A percentile compares a stretch with the other conserved stretches of the same genome.
phyloP scores from a whole-genome alignment of 2,797 vertebrate species.

The Gymnothorax javanicus region DNA sequence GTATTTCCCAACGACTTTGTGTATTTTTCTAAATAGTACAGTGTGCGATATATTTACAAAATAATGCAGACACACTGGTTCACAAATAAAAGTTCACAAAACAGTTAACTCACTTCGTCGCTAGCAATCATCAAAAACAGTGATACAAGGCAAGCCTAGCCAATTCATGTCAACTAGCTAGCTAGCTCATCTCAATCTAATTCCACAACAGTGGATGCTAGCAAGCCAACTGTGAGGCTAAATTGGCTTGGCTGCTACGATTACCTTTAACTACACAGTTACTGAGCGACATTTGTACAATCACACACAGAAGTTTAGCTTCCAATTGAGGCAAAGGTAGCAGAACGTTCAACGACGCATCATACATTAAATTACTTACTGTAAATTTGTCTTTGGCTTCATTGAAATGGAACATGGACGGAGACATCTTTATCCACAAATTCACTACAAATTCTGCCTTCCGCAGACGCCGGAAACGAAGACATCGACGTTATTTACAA shows the following conservation, averaged over 20 bases:
- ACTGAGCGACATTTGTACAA: too few species aligned
- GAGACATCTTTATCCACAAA: slow-evolving; percentile 67
- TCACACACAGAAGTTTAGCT: too few species aligned
- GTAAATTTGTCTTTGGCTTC: slow-evolving; percentile 77
- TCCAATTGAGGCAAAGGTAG: too few species aligned
- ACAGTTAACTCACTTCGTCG: not conserved
- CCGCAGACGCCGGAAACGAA: slow-evolving; percentile 23
- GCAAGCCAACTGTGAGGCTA: too few species aligned
- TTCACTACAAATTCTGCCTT: slow-evolving; percentile 5
- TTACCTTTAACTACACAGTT: not conserved
- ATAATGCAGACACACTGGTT: not conserved
- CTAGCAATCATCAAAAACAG: too few species aligned
- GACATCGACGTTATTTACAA: not conserved
- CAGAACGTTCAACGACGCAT: too few species aligned
- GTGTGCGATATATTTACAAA: not conserved
- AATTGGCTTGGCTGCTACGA: too few species aligned
- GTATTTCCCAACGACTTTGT: not conserved
- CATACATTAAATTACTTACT: slow-evolving; percentile 49
- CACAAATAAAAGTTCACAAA: too few species aligned
- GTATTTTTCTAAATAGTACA: not conserved
- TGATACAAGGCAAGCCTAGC: not conserved
- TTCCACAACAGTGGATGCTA: too few species aligned
- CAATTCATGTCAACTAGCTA: not conserved
- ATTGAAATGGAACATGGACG: slow-evolving; percentile 67
- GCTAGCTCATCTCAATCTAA: too few species aligned